phyloP scores from a whole-genome alignment of 2,797 vertebrate species.

The Notamacropus eugenii region DNA sequence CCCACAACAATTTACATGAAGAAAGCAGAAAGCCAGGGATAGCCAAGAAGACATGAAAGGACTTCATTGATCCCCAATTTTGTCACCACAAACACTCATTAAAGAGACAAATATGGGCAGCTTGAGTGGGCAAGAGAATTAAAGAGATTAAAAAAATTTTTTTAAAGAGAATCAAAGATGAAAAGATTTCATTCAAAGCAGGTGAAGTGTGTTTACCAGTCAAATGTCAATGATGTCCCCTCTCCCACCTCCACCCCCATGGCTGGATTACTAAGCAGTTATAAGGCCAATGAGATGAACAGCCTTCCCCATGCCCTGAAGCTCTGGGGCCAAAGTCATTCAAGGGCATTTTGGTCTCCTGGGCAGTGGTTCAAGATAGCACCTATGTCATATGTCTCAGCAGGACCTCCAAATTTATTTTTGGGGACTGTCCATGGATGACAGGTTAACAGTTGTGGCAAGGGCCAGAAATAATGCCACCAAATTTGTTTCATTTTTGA shows the following conservation, averaged over 20 bases:
- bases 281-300: not conserved
- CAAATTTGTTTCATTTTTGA: not conserved
- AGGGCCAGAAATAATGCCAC: not conserved
- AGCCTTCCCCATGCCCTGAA: not conserved
- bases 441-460: not conserved
- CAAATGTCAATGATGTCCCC: not conserved
- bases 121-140: not conserved
- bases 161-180: not conserved
- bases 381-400: slow-evolving; percentile 29
- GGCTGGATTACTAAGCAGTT: not conserved
- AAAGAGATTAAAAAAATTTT: not conserved
- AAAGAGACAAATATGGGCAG: slow-evolving; percentile 18
- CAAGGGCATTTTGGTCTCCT: not conserved
- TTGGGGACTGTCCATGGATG: not conserved
- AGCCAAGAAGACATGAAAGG: slow-evolving; percentile 31
- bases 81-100: not conserved
- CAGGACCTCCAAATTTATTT: slow-evolving; percentile 33
- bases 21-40: slow-evolving; percentile 25
- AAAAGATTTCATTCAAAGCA: slow-evolving; percentile 33
- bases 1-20: not conserved
- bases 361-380: not conserved
- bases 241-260: slow-evolving; percentile 6
- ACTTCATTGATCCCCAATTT: slow-evolving; percentile 48
- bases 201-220: not conserved
- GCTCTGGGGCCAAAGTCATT: not conserved